A percentile compares a stretch with the other conserved stretches of the same genome.
phyloP scores from a whole-genome alignment of 1,140 invertebrate species.

The Saxidomus purpurata region DNA sequence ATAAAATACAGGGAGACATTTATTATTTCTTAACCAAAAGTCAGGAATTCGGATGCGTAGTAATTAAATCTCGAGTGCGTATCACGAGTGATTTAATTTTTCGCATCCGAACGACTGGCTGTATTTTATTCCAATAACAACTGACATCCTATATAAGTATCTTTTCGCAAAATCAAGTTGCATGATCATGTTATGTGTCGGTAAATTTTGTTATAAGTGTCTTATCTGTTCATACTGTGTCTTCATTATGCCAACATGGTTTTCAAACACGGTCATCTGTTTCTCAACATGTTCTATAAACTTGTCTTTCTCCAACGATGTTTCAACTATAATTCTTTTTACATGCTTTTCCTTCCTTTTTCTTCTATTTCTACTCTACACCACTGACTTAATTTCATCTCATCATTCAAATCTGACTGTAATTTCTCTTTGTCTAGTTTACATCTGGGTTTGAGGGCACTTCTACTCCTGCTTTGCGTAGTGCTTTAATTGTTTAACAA shows the following conservation, averaged over 20 bases:
- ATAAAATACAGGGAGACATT: too few relatives aligned
- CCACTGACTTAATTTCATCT: slow-evolving; percentile 14
- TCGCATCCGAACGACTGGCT: too few relatives aligned
- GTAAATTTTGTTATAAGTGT: slow-evolving; percentile 11
- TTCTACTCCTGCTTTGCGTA: slow-evolving; percentile 24
- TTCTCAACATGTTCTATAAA: slow-evolving; percentile 8
- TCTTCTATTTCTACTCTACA: slow-evolving; percentile 38
- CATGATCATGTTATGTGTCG: slow-evolving; percentile 1
- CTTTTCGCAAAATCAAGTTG: slow-evolving; percentile 33
- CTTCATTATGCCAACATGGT: not conserved
- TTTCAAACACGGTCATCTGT: not conserved
- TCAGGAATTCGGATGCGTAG: too few relatives aligned
- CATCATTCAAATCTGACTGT: not conserved
- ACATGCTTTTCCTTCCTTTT: slow-evolving; percentile 38
- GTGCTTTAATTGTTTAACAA: slow-evolving; percentile 12
- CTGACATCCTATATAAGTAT: too few relatives aligned
- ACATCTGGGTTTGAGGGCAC: not conserved
- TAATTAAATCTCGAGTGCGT: too few relatives aligned
- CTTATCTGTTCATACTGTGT: slow-evolving; percentile 47
- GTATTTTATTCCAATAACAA: too few relatives aligned
- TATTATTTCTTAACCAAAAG: too few relatives aligned
- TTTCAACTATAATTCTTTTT: slow-evolving; percentile 36
- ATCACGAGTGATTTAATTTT: too few relatives aligned
- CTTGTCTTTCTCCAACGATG: not conserved
- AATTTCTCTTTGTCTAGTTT: not conserved